Conservation (phyloP, 2,888 invertebrate genomes). For the Drosophila paramelanica region DNA sequence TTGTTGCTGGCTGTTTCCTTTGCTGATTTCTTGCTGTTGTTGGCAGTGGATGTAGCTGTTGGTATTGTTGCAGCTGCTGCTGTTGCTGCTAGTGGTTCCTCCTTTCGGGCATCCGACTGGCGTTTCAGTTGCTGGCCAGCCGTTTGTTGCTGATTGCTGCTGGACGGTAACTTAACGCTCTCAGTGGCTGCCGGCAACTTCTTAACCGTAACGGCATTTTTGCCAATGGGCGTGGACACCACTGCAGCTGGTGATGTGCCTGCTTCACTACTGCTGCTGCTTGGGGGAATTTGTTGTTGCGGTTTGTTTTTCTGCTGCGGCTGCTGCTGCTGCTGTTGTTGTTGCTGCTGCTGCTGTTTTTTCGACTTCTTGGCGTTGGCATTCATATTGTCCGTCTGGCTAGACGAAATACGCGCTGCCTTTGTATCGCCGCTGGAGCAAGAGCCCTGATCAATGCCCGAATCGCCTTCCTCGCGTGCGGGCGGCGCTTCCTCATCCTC, state of each 20-base stretch:
- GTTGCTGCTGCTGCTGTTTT: slow-evolving; percentile 62
- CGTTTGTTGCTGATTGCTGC: slow-evolving; percentile 35
- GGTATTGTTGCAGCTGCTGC: slow-evolving; percentile 26
- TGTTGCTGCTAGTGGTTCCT: slow-evolving; percentile 50
- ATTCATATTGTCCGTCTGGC: slow-evolving; percentile 47
- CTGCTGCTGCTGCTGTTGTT: background rate
- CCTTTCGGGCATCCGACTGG: slow-evolving; percentile 53
- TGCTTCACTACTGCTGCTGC: slow-evolving; percentile 46
- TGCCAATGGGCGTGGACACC: slow-evolving; percentile 35
- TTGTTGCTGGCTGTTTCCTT: slow-evolving; percentile 75
- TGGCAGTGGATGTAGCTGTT: slow-evolving; percentile 9
- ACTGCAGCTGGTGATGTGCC: slow-evolving; percentile 21
- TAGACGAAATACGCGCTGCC: slow-evolving; percentile 85
- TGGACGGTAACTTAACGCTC: slow-evolving; percentile 38
- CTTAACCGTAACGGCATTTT: slow-evolving; percentile 42
- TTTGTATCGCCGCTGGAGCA: slow-evolving; percentile 94
- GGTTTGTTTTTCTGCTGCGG: slow-evolving; percentile 62
- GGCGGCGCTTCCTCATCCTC: slow-evolving; percentile 86
- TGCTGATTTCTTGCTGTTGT: slow-evolving; percentile 48
- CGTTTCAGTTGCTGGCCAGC: slow-evolving; percentile 53
- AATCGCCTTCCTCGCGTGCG: slow-evolving; percentile 93
- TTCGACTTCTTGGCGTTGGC: slow-evolving; percentile 63
- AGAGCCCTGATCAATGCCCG: slow-evolving; percentile 95
- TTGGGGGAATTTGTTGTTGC: slow-evolving; percentile 44
- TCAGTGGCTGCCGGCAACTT: slow-evolving; percentile 38